Evolutionary conservation across 2,797 vertebrate species (phyloP).

Genomic region (Darevskia nairensis): DNA sequence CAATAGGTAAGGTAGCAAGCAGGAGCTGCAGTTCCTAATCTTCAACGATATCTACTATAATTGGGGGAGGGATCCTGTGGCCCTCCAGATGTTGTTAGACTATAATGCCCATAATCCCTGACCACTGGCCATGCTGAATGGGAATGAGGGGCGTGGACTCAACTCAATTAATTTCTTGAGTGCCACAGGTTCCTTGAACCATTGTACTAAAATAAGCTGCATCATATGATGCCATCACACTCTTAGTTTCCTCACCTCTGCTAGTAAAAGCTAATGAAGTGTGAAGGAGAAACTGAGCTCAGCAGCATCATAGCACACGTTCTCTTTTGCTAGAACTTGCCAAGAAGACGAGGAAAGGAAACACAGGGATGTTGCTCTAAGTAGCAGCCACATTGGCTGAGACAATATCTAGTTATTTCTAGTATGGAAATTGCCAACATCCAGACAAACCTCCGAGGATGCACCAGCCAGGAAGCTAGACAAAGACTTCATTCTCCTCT

Average conservation of each 20-base stretch:
- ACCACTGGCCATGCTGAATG: no score
- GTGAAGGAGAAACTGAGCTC: not conserved
- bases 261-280: constrained; percentile 5
- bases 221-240: not conserved
- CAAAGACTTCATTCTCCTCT: not conserved
- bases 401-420: not conserved
- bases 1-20: no score
- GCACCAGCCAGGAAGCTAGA: not conserved
- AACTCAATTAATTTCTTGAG: no score
- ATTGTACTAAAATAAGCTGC: not conserved
- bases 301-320: not conserved
- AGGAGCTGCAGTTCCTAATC: no score
- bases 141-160: no score
- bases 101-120: no score
- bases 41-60: not conserved
- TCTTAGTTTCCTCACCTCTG: not conserved
- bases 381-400: not conserved
- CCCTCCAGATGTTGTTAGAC: no score
- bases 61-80: no score
- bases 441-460: not conserved
- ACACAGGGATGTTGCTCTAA: not conserved
- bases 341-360: not conserved
- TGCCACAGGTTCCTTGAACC: no score
- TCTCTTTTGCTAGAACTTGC: not conserved
- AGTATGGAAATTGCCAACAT: not conserved